These are phyloP conservation scores for Melanotaenia maccullochi DNA, from an alignment of 2,797 vertebrate species.

Conservation along the genomic window DNA sequence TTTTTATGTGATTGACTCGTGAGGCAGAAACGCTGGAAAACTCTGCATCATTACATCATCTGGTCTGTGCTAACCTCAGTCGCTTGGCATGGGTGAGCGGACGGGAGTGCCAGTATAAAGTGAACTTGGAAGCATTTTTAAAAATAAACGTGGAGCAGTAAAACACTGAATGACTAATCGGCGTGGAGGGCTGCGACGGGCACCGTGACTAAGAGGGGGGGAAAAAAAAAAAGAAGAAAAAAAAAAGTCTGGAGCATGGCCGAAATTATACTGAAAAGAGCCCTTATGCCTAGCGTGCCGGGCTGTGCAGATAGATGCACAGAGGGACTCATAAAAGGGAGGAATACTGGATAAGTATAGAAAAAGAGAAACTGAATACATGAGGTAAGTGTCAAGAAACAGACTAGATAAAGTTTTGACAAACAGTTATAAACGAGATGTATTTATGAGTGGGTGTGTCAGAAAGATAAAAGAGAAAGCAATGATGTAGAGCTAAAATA, in stretches of 20 bases:
- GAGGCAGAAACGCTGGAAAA: constrained; percentile 46
- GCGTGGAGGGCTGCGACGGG: constrained; percentile 42
- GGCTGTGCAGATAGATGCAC: constrained; percentile 25
- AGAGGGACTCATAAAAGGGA: constrained; percentile 23
- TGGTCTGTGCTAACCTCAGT: constrained; percentile 58
- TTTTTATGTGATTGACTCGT: constrained; percentile 50
- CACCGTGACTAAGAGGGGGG: constrained; percentile 27
- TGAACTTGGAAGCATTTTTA: constrained; percentile 58
- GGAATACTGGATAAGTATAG: neutral
- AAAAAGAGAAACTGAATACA: neutral
- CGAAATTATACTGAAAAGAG: constrained; percentile 53
- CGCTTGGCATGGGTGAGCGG: constrained; percentile 35
- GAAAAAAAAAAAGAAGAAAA: too few relatives aligned
- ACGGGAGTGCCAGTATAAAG: constrained; percentile 39
- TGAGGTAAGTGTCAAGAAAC: neutral
- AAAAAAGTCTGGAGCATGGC: constrained; percentile 44
- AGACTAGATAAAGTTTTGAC: neutral
- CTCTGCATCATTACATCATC: constrained; percentile 67
- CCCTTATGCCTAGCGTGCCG: constrained; percentile 33
- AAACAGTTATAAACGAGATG: constrained; percentile 23
- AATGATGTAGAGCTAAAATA: constrained; percentile 18
- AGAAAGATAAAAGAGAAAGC: constrained; percentile 20
- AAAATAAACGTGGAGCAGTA: constrained; percentile 63
- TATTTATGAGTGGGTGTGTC: neutral
- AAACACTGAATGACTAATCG: constrained; percentile 63